These are phyloP conservation scores for Nematopogon swammerdamellus DNA, from an alignment of 2,888 invertebrate genomes.

Conservation along the genomic window DNA sequence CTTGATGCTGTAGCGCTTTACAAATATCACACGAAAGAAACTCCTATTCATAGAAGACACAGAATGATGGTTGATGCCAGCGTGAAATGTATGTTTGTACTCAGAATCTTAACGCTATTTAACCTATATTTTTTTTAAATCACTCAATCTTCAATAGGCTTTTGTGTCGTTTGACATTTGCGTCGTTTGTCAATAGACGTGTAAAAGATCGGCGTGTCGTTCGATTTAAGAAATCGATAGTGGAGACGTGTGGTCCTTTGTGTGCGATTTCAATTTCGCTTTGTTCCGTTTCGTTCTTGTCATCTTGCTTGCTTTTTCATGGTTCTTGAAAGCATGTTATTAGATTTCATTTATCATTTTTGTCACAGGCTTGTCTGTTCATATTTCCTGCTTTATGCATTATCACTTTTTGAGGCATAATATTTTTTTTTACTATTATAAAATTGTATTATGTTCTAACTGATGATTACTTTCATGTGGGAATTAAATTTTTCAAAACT, in stretches of 20 bases:
- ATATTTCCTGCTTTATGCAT: no score
- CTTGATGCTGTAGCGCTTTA: no score
- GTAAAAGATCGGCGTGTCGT: neutral
- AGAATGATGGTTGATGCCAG: constrained; percentile 17
- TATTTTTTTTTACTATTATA: no score
- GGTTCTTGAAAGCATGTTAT: neutral
- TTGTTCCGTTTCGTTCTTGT: neutral
- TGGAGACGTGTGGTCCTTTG: neutral
- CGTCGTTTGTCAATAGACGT: neutral
- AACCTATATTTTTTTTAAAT: constrained; percentile 48
- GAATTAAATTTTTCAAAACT: no score
- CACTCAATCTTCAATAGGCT: constrained; percentile 15
- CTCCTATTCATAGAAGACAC: neutral
- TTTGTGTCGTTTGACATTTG: neutral
- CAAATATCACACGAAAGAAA: no score
- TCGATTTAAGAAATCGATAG: neutral
- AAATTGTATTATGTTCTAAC: no score
- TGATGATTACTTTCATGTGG: no score
- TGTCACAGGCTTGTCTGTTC: no score
- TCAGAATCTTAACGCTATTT: constrained; percentile 42
- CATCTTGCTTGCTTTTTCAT: neutral
- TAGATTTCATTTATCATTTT: neutral
- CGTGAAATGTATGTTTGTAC: constrained; percentile 52
- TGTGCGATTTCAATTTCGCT: neutral
- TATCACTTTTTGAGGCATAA: no score